phyloP scores from a whole-genome alignment of 2,113 vertebrate genomes.

The Python bivittatus region DNA sequence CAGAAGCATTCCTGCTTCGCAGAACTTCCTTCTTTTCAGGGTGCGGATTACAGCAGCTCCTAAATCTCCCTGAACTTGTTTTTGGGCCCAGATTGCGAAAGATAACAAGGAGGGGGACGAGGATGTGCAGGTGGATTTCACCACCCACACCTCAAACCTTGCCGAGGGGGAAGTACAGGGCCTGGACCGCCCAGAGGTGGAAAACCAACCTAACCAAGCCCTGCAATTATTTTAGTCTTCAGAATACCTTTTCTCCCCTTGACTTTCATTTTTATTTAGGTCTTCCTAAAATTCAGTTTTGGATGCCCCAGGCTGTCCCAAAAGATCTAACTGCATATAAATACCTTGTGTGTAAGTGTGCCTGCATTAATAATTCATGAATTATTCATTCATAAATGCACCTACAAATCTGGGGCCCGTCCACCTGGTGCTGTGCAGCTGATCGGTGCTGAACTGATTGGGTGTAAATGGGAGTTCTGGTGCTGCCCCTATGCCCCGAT shows the following conservation, averaged over 20 bases:
- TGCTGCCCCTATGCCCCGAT: no score
- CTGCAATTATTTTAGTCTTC: not conserved
- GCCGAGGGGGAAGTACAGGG: no score
- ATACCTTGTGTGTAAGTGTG: not conserved
- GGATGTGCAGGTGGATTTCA: not conserved
- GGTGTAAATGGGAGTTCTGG: no score
- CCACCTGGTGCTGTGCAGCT: no score
- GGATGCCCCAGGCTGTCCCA: not conserved
- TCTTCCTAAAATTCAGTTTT: not conserved
- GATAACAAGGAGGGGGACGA: not conserved
- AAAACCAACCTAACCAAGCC: not conserved
- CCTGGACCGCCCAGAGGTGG: not conserved
- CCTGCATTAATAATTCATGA: not conserved
- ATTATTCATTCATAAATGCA: no score
- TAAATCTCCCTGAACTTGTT: constrained; percentile 10
- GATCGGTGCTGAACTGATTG: no score
- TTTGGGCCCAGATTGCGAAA: not conserved
- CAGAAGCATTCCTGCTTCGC: not conserved
- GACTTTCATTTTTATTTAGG: not conserved
- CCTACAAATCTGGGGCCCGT: no score
- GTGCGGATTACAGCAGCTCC: not conserved
- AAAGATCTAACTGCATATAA: not conserved
- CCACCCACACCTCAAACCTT: not conserved
- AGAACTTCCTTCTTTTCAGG: not conserved
- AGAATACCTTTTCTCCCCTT: not conserved